Evolutionary conservation across 2,113 vertebrate genomes (phyloP), one percentile per base, ranked within the genome.

Genomic region (Lophius piscatorius): DNA sequence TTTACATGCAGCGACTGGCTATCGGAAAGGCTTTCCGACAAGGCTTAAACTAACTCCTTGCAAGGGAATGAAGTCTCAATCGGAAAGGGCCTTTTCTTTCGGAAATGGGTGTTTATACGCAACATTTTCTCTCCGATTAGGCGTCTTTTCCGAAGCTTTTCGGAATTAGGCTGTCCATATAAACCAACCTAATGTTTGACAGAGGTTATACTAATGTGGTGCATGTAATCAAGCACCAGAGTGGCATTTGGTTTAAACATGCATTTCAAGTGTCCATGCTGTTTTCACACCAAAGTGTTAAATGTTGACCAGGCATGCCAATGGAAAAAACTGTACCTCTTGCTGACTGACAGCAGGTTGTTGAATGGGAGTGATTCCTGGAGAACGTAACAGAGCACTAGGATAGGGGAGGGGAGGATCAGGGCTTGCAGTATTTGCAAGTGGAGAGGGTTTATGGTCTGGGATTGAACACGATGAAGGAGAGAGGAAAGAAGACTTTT

Each of bases 321-420:
- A 59, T 20, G 44, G 24, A 16, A 24, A 17, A 66, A 49, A 42
- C 54, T 36, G 55, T 91, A 92, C 90, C 89, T 92, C 82, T 64
- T 60, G 70, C 62, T 73, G 83, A 58, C 58, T 74, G 18, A 57
- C 16, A 41, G 73, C 10, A 22, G 71, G 59, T 17, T 74, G 51
- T 13, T 82, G 66, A 39, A 38, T 13, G 12, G 63, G 35, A 59
- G 57, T 63, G 11, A 60, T 56, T 50, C 55, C 81, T 17, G 58
- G 36, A 22, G 74, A 46, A 5, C 35, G 46, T 26, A 63, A 38
- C 12, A 60, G 12, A 10, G 63, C 55, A 29, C 47, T 51, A 26
- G 50, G 28, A 20, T 23, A 70, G 26, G 23, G 20, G 13, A 4
- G 16, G 31, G 45, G 18, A 51, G 8, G 13, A 33, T 6, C 11